Evolutionary conservation across 2,113 vertebrate genomes (phyloP), one percentile per base, ranked within the genome.

Genomic region (Rhinopomastus cyanomelas): DNA sequence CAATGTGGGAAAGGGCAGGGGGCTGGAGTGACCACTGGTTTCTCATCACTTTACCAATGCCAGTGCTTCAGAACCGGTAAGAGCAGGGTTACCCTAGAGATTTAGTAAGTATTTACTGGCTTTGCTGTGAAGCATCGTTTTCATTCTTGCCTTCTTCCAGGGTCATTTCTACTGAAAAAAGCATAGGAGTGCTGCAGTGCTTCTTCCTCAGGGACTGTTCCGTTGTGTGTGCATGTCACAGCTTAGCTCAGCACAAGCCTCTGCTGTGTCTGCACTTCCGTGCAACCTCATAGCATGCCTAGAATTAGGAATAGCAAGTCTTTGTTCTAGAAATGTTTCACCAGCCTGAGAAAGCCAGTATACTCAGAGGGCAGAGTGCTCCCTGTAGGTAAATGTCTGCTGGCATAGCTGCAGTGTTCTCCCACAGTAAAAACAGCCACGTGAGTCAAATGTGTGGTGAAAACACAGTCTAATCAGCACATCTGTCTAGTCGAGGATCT

Each of bases 21-120:
- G 97, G 95, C 49, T 97, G 96, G 96, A 95, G 92, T 5, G 98
- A 98, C 26, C 89, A 94, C 81, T 99, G 98, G 98, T 97, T 98
- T 81, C 94, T 97, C 51, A 92, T 98, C 92, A 97, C 96, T 32
- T 92, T 98, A 74, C 97, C 97, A 34, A 96, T 99, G 87, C 97
- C 97, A 78, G 93, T 85, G 37, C 92, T 98, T 68, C 94, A 94
- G 82, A 97, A 98, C 68, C 26, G 96, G 98, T 99, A 94, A 94
- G 95, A 76, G 26, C 49, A 62, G 16, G 5, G 9, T n/a, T 48
- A 48, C 14, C 22, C 29, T 67, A n/a, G 3, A 44, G 22, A 16
- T 66, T 39, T 53, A 61, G 14, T 30, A 32, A 67, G 34, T 62
- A 37, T 12, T 65, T 75, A 8, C 39, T 56, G 2, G 64, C 36